Evolutionary conservation across 2,888 invertebrate genomes (phyloP).

Genomic region (Pristionchus entomophagus): DNA sequence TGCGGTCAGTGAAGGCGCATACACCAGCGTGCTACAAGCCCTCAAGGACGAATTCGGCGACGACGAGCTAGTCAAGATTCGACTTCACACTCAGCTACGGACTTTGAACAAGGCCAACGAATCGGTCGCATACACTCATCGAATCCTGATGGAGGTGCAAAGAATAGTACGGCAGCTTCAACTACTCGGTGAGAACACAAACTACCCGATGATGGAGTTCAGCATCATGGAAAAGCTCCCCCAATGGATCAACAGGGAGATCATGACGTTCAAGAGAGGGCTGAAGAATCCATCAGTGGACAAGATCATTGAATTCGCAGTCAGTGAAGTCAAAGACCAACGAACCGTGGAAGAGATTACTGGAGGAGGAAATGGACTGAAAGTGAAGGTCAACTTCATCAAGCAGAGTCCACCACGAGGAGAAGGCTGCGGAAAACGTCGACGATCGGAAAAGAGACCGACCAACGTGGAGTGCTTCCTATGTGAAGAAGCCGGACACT

Average conservation of each 20-base stretch:
- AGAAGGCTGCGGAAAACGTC: no score
- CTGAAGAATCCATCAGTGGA: background rate
- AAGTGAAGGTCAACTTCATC: background rate
- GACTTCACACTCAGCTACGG: background rate
- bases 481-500: background rate
- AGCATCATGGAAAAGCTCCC: background rate
- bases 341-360: background rate
- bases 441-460: background rate
- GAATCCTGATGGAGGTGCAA: background rate
- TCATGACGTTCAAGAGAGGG: background rate
- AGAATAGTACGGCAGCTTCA: background rate
- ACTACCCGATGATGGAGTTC: background rate
- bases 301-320: background rate
- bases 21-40: background rate
- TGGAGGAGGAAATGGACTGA: background rate
- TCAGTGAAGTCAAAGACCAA: background rate
- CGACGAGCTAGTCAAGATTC: background rate
- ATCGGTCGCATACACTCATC: background rate
- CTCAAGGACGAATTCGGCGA: conserved; percentile 26
- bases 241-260: conserved; percentile 2
- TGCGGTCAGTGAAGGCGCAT: background rate
- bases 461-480: background rate
- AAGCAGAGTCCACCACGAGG: background rate
- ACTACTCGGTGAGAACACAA: background rate
- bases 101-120: background rate